Evolutionary conservation across 2,888 invertebrate genomes (phyloP), one percentile per base, ranked within the genome.

Genomic region (Phorcus lineatus): DNA sequence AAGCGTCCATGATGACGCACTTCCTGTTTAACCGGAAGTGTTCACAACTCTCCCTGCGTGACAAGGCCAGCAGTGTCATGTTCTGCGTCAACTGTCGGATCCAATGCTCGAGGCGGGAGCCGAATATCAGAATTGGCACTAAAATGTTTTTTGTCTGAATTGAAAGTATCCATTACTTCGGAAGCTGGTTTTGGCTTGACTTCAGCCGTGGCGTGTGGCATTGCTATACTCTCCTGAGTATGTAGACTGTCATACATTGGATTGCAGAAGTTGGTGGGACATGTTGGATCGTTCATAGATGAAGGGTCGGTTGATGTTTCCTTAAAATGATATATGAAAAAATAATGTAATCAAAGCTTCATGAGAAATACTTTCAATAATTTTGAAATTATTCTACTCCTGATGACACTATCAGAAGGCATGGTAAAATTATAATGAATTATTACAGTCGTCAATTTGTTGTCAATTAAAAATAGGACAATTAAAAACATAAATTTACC

Each of bases 231-330:
- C 78, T 77, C 66, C 66, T 76, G 76, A 40, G 31, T 84, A 40
- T 86, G 83, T n/a, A 87, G 81, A 24, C 84, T 88, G 76, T 90
- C 90, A 77, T 90, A 91, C 81, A 91, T 85, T 1, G 91, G 91
- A 83, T 91, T 91, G 55, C 87, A 86, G 84, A 91, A 91, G 82
- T 90, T 90, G 62, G 90, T 90, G 13, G 88, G 85, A 36, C 55
- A 77, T 11, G 55, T 77, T 9, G 80, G 75, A 24, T 86, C 82
- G 11, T 80, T 55, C 2, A 54, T 47, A 47, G 22, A 22, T 40
- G 52, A 47, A 2, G 67, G 28, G 53, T 79, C 74, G 40, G 78
- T 80, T 7, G 78, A 52, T 13, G 79, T 31, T 19, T 76, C 74
- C 82, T 82, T 54, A 7, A 77, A 70, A 13, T 22, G 2, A 52